These are phyloP conservation scores for Macrosoma leucophasiata DNA, from an alignment of 2,888 invertebrate species.

Conservation along the genomic window DNA sequence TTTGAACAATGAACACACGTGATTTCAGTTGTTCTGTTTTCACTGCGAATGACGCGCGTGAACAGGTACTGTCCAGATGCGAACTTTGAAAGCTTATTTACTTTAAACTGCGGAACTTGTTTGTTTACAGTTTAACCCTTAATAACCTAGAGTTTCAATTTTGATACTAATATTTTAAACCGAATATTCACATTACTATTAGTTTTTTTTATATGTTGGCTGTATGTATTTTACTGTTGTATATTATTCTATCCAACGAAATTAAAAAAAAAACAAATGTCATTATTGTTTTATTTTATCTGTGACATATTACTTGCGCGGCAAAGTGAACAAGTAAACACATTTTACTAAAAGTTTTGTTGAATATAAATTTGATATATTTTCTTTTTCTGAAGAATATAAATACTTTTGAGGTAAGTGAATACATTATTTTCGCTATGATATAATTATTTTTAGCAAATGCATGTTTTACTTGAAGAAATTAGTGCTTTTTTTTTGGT, in stretches of 20 bases:
- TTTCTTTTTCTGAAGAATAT: conserved; percentile 30
- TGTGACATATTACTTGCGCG: conserved; percentile 20
- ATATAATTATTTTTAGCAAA: conserved; percentile 30
- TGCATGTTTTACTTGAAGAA: conserved; percentile 32
- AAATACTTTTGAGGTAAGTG: conserved; percentile 31
- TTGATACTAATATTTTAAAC: conserved; percentile 25
- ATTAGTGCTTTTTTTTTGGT: conserved; percentile 30
- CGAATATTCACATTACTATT: conserved; percentile 29
- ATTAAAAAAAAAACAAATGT: conserved; percentile 24
- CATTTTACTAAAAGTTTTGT: conserved; percentile 32
- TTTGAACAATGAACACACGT: too few species aligned
- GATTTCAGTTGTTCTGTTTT: too few species aligned
- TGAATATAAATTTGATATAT: conserved; percentile 30
- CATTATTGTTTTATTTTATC: conserved; percentile 25
- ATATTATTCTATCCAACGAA: conserved; percentile 30
- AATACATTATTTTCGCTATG: conserved; percentile 31
- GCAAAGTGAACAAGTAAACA: conserved; percentile 23
- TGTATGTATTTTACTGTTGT: conserved; percentile 30
- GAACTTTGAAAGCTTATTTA: too few species aligned
- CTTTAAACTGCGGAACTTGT: too few species aligned
- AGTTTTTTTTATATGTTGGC: conserved; percentile 29
- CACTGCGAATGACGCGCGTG: too few species aligned
- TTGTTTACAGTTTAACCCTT: too few species aligned
- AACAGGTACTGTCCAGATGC: too few species aligned
- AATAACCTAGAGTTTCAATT: conserved; percentile 27